Evolutionary conservation across 2,113 vertebrate species (phyloP), one percentile per base, ranked within the genome.

Genomic region (Gopherus flavomarginatus): DNA sequence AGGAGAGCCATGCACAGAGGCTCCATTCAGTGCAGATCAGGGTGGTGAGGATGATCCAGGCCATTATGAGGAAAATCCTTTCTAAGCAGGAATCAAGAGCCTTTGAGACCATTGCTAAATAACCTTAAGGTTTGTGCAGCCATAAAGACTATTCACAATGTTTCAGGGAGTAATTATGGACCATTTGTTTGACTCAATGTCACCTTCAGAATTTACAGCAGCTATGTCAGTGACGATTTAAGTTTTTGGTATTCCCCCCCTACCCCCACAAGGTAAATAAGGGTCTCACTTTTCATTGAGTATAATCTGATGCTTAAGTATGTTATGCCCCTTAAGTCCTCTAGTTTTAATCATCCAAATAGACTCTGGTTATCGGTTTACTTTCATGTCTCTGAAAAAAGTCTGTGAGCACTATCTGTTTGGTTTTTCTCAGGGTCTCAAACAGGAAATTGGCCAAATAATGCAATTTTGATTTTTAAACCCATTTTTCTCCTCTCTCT

Each of bases 171-270:
- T 49, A 38, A 35, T 16, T 8, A 19, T 21, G 5, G 0, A 0
- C 3, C 44, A 42, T 24, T n/a, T 69, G 1, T 86, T 81, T 16
- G 47, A 22, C 59, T n/a, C 75, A 14, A 50, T 27, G 62, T 47
- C 72, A 35, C 11, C 38, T 75, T 77, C 72, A 77, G 38, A 77
- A 26, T 26, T 75, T 75, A 75, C 9, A 77, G 38, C 21, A 44
- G 38, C 38, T 2, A 6, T 7, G 29, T 3, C 1, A 50, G 27
- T 9, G 21, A 26, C 4, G 6, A 49, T 47, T 9, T 0, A 2
- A 88, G 49, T 5, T 72, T 85, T 81, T 81, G 42, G 62, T 3
- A 49, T 90, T 38, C 78, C 62, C 3, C 14, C 78, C 62, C 16
- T 3, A 14, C 56, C 4, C 24, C 21, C 19, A 6, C 65, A 75